Percentiles rank a stretch among this genome's conserved stretches.
phyloP scores from a whole-genome alignment of 2,888 invertebrate genomes.

The Lasius fuliginosus region DNA sequence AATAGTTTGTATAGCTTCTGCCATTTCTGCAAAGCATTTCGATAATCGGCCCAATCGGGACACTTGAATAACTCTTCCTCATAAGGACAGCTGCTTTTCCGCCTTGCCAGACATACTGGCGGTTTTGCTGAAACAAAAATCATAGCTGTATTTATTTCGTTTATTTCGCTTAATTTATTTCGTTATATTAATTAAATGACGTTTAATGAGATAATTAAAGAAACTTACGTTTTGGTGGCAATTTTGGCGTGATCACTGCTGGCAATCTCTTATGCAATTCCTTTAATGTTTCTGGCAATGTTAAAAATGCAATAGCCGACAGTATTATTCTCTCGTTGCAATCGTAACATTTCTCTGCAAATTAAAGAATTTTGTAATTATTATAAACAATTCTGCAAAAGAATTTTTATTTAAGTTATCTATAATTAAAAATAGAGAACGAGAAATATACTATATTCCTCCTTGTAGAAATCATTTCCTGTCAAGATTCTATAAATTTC shows the following conservation, averaged over 20 bases:
- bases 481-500: slow-evolving; percentile 80
- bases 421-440: background rate
- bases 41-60: slow-evolving; percentile 75
- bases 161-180: background rate
- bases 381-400: background rate
- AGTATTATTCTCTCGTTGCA: slow-evolving; percentile 82
- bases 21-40: slow-evolving; percentile 74
- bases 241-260: slow-evolving; percentile 65
- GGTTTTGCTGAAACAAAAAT: slow-evolving; percentile 71
- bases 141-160: background rate
- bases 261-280: slow-evolving; percentile 81
- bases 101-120: slow-evolving; percentile 47
- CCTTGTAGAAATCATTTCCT: slow-evolving; percentile 81
- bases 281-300: slow-evolving; percentile 79
- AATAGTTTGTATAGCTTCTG: slow-evolving; percentile 65
- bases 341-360: slow-evolving; percentile 80
- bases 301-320: slow-evolving; percentile 83
- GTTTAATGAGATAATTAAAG: background rate
- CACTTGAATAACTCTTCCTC: slow-evolving; percentile 70
- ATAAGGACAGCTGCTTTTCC: slow-evolving; percentile 74
- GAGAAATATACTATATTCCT: slow-evolving; percentile 78
- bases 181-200: slow-evolving; percentile 15
- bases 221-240: slow-evolving; percentile 81
- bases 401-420: background rate
- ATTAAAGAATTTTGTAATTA: slow-evolving; percentile 10